Percentiles rank a stretch among this genome's conserved stretches.
These are phyloP conservation scores for Ptilonorhynchus violaceus DNA, from an alignment of 2,113 vertebrate species.

Conservation along the genomic window DNA sequence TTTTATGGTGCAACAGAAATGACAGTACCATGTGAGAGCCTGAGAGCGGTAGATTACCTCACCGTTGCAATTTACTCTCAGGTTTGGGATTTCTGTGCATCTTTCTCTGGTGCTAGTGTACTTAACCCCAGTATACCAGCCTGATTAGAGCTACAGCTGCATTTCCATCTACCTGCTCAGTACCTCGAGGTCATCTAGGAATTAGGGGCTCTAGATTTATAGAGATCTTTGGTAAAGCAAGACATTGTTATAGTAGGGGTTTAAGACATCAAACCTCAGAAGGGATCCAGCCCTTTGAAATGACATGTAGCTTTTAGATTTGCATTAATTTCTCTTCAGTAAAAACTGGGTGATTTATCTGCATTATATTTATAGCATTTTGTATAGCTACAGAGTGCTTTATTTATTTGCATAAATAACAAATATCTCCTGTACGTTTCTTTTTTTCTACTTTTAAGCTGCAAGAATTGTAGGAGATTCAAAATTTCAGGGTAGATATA, in stretches of 20 bases:
- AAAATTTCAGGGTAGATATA: conserved; percentile 19
- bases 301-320: conserved; percentile 6
- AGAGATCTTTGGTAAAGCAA: conserved; percentile 35
- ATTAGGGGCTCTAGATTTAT: conserved; percentile 47
- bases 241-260: background rate
- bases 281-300: conserved; percentile 43
- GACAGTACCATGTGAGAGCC: conserved; percentile 19
- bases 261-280: conserved; percentile 55
- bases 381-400: conserved; percentile 44
- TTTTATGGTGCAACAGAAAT: background rate
- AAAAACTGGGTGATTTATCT: conserved; percentile 51
- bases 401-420: conserved; percentile 73
- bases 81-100: background rate
- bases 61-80: conserved; percentile 24
- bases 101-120: conserved; percentile 3
- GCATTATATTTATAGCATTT: conserved; percentile 41
- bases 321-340: conserved; percentile 41
- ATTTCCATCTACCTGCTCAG: background rate
- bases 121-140: conserved; percentile 18
- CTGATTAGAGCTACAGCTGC: background rate
- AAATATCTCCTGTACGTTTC: conserved; percentile 47
- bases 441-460: conserved; percentile 42
- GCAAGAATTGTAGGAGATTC: conserved; percentile 9
- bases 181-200: conserved; percentile 52
- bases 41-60: background rate